phyloP scores from a whole-genome alignment of 2,797 vertebrate genomes.

The Sebastes hopkinsi region DNA sequence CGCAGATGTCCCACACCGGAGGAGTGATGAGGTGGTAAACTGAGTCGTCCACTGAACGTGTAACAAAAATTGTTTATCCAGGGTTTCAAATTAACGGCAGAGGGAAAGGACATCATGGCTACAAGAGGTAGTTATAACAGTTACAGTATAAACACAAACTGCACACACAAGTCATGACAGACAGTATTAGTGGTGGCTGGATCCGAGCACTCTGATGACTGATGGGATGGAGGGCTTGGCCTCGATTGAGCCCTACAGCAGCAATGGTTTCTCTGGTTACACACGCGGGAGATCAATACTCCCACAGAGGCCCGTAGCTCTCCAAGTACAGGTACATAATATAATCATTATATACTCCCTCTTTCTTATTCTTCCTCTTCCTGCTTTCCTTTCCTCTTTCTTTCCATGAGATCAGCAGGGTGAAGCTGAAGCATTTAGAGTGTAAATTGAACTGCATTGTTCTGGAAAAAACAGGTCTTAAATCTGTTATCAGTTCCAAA shows the following conservation, averaged over 20 bases:
- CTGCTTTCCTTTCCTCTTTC: conserved; percentile 1
- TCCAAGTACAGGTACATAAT: conserved; percentile 71
- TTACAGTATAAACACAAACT: conserved; percentile 62
- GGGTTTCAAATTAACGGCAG: conserved; percentile 45
- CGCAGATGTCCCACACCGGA: conserved; percentile 34
- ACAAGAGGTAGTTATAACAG: conserved; percentile 50
- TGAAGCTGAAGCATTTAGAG: conserved; percentile 11
- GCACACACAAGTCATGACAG: conserved; percentile 63
- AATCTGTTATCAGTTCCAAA: conserved; percentile 51
- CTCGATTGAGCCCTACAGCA: conserved; percentile 59
- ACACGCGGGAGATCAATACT: conserved; percentile 72
- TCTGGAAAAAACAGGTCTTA: conserved; percentile 34
- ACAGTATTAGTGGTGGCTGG: conserved; percentile 63
- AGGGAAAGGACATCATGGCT: conserved; percentile 30
- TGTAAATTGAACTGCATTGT: conserved; percentile 24
- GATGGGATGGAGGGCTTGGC: conserved; percentile 65
- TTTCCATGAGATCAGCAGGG: conserved; percentile 49
- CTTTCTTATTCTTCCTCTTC: conserved; percentile 7
- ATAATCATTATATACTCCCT: conserved; percentile 62
- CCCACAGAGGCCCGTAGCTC: conserved; percentile 60
- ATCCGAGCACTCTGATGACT: conserved; percentile 58
- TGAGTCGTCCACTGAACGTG: conserved; percentile 13
- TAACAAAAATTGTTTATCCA: conserved; percentile 33
- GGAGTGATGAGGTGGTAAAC: conserved; percentile 44
- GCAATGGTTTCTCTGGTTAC: conserved; percentile 76